Evolutionary conservation across 1,140 invertebrate genomes (phyloP), one percentile per base, ranked within the genome.

Genomic region (Caenorhabditis inopinata): DNA sequence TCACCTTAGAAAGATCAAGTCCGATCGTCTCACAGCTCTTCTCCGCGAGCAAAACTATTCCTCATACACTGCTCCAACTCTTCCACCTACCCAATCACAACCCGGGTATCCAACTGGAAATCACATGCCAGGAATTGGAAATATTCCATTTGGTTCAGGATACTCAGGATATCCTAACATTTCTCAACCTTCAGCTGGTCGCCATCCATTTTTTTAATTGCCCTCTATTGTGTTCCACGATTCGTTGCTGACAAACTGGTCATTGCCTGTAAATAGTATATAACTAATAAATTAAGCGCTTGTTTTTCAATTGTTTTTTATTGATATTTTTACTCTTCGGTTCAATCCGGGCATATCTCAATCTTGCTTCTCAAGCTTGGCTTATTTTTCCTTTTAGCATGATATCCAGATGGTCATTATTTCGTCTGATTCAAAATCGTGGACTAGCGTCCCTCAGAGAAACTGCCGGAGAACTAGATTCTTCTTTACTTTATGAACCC

Each of bases 401-500:
- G 32, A 7, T 32, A 68, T 38, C 58, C 25, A 35, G 25, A 68
- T 4, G 29, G 5, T 7, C 38, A 38, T 35, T 68, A 16, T 68
- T 74, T 21, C 27, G 46, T 14, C 0, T 53, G n/a, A 14, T 76
- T 46, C 38, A 74, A 42, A 73, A 32, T 14, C 32, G 46, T 1
- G 32, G 51, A 45, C 62, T 75, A 47, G 82, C 82, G 11, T 73
- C 80, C 1, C 74, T 83, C 1, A 27, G 82, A 16, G 82, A 83
- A 25, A 75, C 46, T 27, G 82, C 76, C 21, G 79, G 80, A 45
- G 45, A 78, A 32, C 45, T 23, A 1, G 78, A 83, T 23, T 38
- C 82, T 0, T 32, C 32, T n/a, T 74, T 76, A n/a, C 51, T 83
- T 16, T 82, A 82, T 27, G 80, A 83, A 38, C 82, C 82, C 14